These are phyloP conservation scores for Phyllotreta striolata DNA, from an alignment of 2,888 invertebrate species.

Conservation along the genomic window DNA sequence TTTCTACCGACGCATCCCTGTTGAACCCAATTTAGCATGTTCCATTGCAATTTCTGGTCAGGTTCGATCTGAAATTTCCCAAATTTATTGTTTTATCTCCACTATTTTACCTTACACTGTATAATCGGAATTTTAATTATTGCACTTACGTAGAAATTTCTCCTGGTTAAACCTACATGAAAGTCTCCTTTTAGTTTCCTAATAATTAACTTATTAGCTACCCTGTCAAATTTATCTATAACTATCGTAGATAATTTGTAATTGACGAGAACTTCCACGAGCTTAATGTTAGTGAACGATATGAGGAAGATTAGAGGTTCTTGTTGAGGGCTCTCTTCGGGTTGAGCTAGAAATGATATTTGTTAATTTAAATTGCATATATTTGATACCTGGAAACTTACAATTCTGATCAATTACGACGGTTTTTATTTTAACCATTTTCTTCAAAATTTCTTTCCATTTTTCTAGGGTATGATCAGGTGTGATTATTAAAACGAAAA, in stretches of 20 bases:
- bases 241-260: slow-evolving; percentile 49
- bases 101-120: too few species aligned
- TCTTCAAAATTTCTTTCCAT: slow-evolving; percentile 52
- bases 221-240: slow-evolving; percentile 52
- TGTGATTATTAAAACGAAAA: slow-evolving; percentile 48
- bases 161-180: slow-evolving; percentile 53
- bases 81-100: too few species aligned
- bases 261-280: slow-evolving; percentile 44
- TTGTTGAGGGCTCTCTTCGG: slow-evolving; percentile 39
- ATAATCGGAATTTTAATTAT: too few species aligned
- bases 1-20: slow-evolving; percentile 52
- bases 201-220: slow-evolving; percentile 50
- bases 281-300: slow-evolving; percentile 48
- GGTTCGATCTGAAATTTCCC: slow-evolving; percentile 48
- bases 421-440: slow-evolving; percentile 45
- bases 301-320: slow-evolving; percentile 44
- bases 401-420: slow-evolving; percentile 40
- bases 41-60: slow-evolving; percentile 55
- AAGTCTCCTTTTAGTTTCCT: slow-evolving; percentile 50
- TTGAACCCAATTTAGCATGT: slow-evolving; percentile 56
- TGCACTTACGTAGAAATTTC: slow-evolving; percentile 55
- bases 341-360: slow-evolving; percentile 36
- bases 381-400: slow-evolving; percentile 34
- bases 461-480: slow-evolving; percentile 42
- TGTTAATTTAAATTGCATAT: background rate